Evolutionary conservation across 2,888 invertebrate genomes (phyloP), one percentile per base, ranked within the genome.

Genomic region (Lycophotia porphyrea): DNA sequence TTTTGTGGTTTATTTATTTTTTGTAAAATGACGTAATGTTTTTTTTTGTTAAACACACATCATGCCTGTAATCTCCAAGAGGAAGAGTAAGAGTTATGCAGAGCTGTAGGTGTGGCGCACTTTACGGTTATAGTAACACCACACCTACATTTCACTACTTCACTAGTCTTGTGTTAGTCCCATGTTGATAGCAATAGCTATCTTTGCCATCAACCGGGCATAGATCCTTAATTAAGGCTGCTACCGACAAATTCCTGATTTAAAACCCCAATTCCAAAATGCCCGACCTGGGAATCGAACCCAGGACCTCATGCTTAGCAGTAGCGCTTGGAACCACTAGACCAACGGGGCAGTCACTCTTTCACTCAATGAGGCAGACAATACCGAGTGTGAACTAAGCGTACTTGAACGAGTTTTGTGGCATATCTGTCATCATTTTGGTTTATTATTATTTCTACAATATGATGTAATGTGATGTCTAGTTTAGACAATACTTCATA

Each of bases 381-480:
- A 61, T 34, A 70, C 69, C 31, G 27, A 77, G 42, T 21, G 9
- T 66, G 52, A 74, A 70, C 52, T 64, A 13, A 80, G 66, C 58
- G 65, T 65, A 49, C 49, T 77, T 60, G 42, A 49, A 66, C 39
- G 47, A 24, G 27, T 36, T 74, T 44, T 18, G 49, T 61, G 42
- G 21, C 11, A 42, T 39, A 39, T 42, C 27, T 55, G 55, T 18
- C 52, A 55, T 49, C 8, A 39, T 63, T 61, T n/a, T 64, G 11
- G 21, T 65, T 55, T 36, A 21, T 8, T 5, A 15, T 63, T 52
- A 42, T 52, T 52, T 63, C 21, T n/a, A n/a, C n/a, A 64, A 27
- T 31, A 44, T 27, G 3, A 31, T 18, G n/a, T 39, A 39, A 60
- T 61, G 24, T 27, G 27, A 1, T 66, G 34, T 60, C 34, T 49